Conservation (phyloP, 2,797 vertebrate genomes). For the Harpagifer antarcticus region DNA sequence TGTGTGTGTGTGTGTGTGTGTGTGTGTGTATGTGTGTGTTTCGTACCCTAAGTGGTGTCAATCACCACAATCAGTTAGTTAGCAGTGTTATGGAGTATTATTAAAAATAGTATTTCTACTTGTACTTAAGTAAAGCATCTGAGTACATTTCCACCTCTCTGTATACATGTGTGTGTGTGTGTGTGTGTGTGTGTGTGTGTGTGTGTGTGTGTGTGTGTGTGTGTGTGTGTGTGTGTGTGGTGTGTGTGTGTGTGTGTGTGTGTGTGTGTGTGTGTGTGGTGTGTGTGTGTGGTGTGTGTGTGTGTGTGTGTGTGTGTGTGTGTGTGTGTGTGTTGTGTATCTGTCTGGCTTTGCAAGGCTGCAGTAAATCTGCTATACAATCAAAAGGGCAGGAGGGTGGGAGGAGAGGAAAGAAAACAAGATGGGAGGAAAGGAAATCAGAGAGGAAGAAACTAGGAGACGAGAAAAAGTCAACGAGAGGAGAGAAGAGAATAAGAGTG, state of each 20-base stretch:
- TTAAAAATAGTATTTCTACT: too few species aligned
- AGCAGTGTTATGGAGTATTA: too few species aligned
- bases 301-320: constrained; percentile 17
- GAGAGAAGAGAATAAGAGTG: too few species aligned
- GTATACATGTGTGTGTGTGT: neutral
- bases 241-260: constrained; percentile 9
- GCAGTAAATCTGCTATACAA: constrained; percentile 21
- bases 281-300: neutral
- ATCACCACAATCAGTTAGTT: too few species aligned
- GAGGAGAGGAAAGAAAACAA: too few species aligned
- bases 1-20: neutral
- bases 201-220: constrained; percentile 4
- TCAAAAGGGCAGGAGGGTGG: constrained; percentile 13
- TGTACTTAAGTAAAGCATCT: too few species aligned
- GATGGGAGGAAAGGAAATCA: too few species aligned
- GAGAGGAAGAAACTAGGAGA: too few species aligned
- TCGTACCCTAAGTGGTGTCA: too few species aligned
- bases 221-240: constrained; percentile 1
- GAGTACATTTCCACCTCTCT: neutral
- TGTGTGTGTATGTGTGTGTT: neutral
- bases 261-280: neutral
- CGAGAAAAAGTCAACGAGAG: too few species aligned
- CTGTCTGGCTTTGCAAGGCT: too few species aligned
- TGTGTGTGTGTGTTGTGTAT: neutral
- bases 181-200: constrained; percentile 19